Conservation (phyloP, 2,888 invertebrate species). For the Anarsia innoxiella region DNA sequence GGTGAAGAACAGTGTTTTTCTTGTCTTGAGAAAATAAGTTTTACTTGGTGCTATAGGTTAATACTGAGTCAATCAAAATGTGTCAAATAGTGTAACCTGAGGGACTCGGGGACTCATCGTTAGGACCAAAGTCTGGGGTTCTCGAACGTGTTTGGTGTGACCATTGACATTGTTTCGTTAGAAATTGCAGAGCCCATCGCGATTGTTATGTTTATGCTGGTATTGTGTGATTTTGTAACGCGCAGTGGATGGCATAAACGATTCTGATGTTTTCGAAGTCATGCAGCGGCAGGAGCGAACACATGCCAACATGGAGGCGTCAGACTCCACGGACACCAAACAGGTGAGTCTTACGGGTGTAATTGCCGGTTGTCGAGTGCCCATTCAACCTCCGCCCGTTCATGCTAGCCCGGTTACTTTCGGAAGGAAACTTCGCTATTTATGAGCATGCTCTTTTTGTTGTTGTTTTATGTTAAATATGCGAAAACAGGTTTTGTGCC, state of each 20-base stretch:
- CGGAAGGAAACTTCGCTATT: too few relatives aligned
- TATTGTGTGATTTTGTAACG: constrained; percentile 51
- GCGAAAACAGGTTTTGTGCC: too few relatives aligned
- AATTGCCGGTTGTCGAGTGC: constrained; percentile 66
- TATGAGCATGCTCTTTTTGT: too few relatives aligned
- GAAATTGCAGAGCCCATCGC: constrained; percentile 58
- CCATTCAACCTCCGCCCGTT: constrained; percentile 41
- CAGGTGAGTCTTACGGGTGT: constrained; percentile 70
- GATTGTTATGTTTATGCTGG: constrained; percentile 67
- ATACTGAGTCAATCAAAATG: constrained; percentile 33
- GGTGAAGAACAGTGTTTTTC: constrained; percentile 68
- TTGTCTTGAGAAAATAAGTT: constrained; percentile 35
- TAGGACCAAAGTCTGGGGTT: constrained; percentile 30
- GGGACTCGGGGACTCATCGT: constrained; percentile 23
- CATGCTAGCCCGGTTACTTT: constrained; percentile 33
- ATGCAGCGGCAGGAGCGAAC: constrained; percentile 70
- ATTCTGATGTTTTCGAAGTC: constrained; percentile 69
- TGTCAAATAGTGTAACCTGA: constrained; percentile 31
- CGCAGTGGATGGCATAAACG: constrained; percentile 54
- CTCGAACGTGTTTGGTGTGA: constrained; percentile 55
- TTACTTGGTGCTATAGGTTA: constrained; percentile 37
- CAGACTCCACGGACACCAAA: constrained; percentile 78
- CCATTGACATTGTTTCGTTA: constrained; percentile 71
- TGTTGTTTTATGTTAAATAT: too few relatives aligned
- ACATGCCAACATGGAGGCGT: constrained; percentile 77